A percentile compares a stretch with the other conserved stretches of the same genome.
These are phyloP conservation scores for Allacma fusca DNA, from an alignment of 2,888 invertebrate genomes.

Conservation along the genomic window DNA sequence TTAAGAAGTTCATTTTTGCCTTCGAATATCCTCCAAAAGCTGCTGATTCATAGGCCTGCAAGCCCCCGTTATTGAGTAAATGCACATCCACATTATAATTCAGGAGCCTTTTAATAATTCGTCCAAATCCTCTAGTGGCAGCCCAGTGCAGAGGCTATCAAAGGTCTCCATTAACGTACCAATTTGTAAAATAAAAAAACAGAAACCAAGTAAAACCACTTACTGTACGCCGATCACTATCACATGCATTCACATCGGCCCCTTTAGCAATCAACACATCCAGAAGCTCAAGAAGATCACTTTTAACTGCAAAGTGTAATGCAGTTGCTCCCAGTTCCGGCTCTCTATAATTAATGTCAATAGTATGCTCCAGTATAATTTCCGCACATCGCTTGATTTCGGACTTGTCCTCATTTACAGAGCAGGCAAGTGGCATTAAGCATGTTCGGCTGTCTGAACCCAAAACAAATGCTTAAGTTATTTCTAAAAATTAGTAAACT, in stretches of 20 bases:
- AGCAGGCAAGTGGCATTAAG: constrained; percentile 16
- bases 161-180: too few species aligned
- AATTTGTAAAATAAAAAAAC: too few species aligned
- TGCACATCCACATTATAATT: constrained; percentile 5
- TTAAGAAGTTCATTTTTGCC: too few species aligned
- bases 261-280: constrained; percentile 44
- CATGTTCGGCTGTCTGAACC: constrained; percentile 10
- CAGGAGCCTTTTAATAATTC: constrained; percentile 27
- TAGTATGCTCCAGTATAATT: constrained; percentile 15
- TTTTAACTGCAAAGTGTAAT: constrained; percentile 41
- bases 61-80: constrained; percentile 35
- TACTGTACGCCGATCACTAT: constrained; percentile 26
- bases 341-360: constrained; percentile 28
- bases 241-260: constrained; percentile 44
- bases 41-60: constrained; percentile 43
- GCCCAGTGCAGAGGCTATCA: constrained; percentile 40
- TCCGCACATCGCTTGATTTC: constrained; percentile 21
- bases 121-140: constrained; percentile 32
- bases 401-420: not conserved
- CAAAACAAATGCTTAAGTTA: too few species aligned
- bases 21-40: constrained; percentile 45
- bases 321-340: constrained; percentile 20
- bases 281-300: not conserved
- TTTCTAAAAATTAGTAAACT: not conserved
- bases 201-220: not conserved